Evolutionary conservation across 1,140 invertebrate genomes (phyloP), one percentile per base, ranked within the genome.

Genomic region (Bicyclus anynana): DNA sequence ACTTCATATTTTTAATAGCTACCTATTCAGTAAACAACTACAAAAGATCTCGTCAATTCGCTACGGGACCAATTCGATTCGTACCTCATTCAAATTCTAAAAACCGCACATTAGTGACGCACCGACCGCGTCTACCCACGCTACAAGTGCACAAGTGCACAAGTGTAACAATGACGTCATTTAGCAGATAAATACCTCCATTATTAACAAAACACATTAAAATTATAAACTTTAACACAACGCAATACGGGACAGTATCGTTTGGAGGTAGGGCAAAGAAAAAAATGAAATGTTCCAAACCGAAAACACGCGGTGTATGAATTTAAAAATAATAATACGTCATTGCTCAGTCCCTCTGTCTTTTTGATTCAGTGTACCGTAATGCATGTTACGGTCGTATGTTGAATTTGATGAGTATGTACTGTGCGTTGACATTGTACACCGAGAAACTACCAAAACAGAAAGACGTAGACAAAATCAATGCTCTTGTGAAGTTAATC

Each of bases 281-380:
- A 60, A 68, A 66, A 68, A 65, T 64, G 72, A 61, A 59, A 40
- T 29, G 52, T 27, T 49, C 53, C 12, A 38, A 53, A 60, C 29
- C 51, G 58, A 67, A 67, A 69, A 70, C 69, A 57, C 62, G 61
- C 62, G 50, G 72, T 72, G 71, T 79, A 84, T 84, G 77, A 84
- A 78, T 82, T 84, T 84, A 76, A 83, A 83, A 82, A 78, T 84
- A 84, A 83, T 83, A 82, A 84, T 73, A 77, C 75, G 74, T 83
- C 78, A 85, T 78, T 68, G 65, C 69, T 42, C 54, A 65, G 65
- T 73, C 74, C 75, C 84, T 79, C 72, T 76, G 77, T 87, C 78
- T 84, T 84, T 86, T 79, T 72, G 72, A 75, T 74, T 69, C 79
- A 70, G 61, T 74, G 76, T 84, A 69, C 67, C 83, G 76, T 74